phyloP scores from a whole-genome alignment of 2,888 invertebrate genomes.

The Hanleya hanleyi region DNA sequence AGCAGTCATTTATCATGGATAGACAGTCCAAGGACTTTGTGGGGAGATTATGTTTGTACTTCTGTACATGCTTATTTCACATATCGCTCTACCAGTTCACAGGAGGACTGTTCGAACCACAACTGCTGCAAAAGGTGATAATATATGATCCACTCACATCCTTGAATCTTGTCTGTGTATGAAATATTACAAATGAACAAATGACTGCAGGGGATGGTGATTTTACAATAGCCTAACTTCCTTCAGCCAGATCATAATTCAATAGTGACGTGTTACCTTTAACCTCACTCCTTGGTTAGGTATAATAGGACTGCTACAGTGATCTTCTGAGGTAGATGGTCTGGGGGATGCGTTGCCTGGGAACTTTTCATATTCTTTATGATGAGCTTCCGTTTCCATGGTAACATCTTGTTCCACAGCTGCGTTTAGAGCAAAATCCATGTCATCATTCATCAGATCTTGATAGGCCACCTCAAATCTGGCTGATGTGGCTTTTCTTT shows the following conservation, averaged over 20 bases:
- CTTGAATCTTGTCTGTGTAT: no score
- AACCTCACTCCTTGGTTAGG: slow-evolving; percentile 24
- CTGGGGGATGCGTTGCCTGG: slow-evolving; percentile 1
- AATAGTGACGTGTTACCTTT: no score
- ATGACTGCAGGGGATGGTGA: no score
- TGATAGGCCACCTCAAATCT: slow-evolving; percentile 40
- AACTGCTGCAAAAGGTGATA: no score
- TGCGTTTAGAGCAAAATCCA: slow-evolving; percentile 19
- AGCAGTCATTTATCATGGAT: no score
- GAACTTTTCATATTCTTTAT: slow-evolving; percentile 31
- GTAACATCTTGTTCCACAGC: background rate
- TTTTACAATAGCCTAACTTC: background rate
- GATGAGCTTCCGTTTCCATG: background rate
- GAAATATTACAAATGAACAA: no score
- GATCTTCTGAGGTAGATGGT: slow-evolving; percentile 3
- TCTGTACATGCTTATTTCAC: no score
- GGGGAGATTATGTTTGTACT: no score
- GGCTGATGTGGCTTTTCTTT: slow-evolving; percentile 13
- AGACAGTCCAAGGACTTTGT: no score
- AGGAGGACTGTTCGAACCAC: no score
- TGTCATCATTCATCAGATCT: slow-evolving; percentile 47
- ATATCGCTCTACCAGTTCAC: no score
- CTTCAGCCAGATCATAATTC: background rate
- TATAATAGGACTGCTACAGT: slow-evolving; percentile 29
- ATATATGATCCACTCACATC: no score